Conservation (phyloP, 2,113 vertebrate species). For the Saiga tatarica region DNA sequence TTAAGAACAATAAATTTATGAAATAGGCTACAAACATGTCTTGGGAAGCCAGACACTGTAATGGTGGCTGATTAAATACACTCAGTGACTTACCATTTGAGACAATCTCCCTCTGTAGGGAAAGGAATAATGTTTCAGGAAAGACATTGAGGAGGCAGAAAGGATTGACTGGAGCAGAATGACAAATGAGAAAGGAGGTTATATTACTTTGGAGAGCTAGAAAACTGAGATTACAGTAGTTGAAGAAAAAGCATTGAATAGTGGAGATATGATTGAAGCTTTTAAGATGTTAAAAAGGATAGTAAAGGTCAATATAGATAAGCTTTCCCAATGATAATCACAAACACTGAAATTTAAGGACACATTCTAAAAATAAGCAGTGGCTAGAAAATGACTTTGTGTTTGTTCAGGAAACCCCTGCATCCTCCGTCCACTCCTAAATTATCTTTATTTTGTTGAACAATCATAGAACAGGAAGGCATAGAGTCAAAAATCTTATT, state of each 20-base stretch:
- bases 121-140: constrained; percentile 64
- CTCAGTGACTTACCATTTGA: constrained; percentile 69
- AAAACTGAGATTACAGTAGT: constrained; percentile 55
- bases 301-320: constrained; percentile 68
- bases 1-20: constrained; percentile 79
- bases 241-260: constrained; percentile 57
- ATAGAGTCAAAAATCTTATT: neutral
- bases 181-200: constrained; percentile 56
- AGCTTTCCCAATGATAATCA: constrained; percentile 51
- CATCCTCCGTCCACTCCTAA: neutral
- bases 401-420: neutral
- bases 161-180: constrained; percentile 41
- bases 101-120: constrained; percentile 55
- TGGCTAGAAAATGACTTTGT: constrained; percentile 27
- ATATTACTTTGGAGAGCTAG: constrained; percentile 46
- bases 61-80: constrained; percentile 73
- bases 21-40: constrained; percentile 77
- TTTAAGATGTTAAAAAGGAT: constrained; percentile 68
- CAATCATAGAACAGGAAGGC: neutral
- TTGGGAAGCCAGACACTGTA: constrained; percentile 54
- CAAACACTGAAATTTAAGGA: constrained; percentile 62
- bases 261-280: constrained; percentile 49
- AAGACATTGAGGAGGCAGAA: constrained; percentile 60
- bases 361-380: constrained; percentile 48
- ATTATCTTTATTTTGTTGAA: constrained; percentile 40